A percentile compares a stretch with the other conserved stretches of the same genome.
Evolutionary conservation across 2,888 invertebrate species (phyloP).

Genomic region (Zaprionus bogoriensis): DNA sequence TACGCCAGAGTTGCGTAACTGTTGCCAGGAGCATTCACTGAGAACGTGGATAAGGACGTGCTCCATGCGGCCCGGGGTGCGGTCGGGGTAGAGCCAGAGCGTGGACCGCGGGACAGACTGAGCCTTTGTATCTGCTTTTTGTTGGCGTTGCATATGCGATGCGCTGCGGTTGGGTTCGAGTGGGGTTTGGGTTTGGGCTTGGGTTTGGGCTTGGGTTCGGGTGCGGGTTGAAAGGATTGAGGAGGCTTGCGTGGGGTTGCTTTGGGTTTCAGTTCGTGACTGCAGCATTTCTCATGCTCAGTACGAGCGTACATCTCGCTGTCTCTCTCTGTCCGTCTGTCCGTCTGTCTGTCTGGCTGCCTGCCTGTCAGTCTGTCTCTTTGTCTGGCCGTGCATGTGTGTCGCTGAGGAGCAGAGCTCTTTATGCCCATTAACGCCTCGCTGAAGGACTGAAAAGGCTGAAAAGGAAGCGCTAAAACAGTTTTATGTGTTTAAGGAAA

Average conservation of each 20-base stretch:
- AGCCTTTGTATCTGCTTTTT: slow-evolving; percentile 56
- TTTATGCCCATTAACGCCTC: slow-evolving; percentile 67
- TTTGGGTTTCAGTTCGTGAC: slow-evolving; percentile 46
- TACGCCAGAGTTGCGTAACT: slow-evolving; percentile 59
- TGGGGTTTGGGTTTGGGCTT: not conserved
- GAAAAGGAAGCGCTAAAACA: slow-evolving; percentile 71
- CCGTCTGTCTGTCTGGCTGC: not conserved
- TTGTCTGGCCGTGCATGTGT: not conserved
- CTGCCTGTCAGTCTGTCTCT: not conserved
- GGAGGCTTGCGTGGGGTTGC: no score
- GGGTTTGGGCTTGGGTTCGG: not conserved
- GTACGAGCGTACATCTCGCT: slow-evolving; percentile 40
- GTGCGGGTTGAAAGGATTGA: no score
- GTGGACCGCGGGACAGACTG: slow-evolving; percentile 6
- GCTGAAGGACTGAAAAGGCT: slow-evolving; percentile 47
- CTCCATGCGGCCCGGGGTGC: not conserved
- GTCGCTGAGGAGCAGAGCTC: slow-evolving; percentile 14
- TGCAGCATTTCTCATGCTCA: slow-evolving; percentile 62
- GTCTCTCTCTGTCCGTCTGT: no score
- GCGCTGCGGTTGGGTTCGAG: slow-evolving; percentile 5
- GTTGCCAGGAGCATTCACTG: slow-evolving; percentile 43
- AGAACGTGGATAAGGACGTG: slow-evolving; percentile 11
- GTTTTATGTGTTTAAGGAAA: slow-evolving; percentile 72
- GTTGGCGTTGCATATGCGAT: slow-evolving; percentile 36
- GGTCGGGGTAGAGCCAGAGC: not conserved